Base-by-base conservation (phyloP, 2,797 vertebrate genomes). In the Jordanella pulchra region DNA sequence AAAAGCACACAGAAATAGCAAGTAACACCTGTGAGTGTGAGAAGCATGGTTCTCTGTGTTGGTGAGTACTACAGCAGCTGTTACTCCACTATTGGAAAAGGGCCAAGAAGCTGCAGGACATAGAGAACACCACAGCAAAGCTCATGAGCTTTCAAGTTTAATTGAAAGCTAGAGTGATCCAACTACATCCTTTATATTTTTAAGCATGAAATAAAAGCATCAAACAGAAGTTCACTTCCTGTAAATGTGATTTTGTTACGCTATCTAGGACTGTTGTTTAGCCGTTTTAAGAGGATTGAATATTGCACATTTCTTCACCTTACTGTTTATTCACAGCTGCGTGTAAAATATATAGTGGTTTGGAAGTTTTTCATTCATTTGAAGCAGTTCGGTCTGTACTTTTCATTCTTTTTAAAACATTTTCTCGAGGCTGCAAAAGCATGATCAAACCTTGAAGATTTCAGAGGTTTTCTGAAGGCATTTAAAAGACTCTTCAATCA, bases 51-150 rank as follows among this genome's bases (percentile, higher is more conserved):
- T 71, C 35, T 67, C 54, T 18, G 54, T 69, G 61, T 67, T 77
- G n/a, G 55, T 67, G 79, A 83, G 72, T 73, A 82, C 68, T 71
- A 72, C 77, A 82, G 71, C 91, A 93, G 91, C 87, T 93, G 91
- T 90, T 84, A 28, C 65, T 82, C 67, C 63, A 55, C 80, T 82
- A 76, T 21, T 64, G 77, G 75, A 72, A 69, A 72, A 39, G 1
- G 50, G 69, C 74, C 80, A 79, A 69, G 63, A 75, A 35, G 83
- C 77, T 73, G 76, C 71, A 71, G 77, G 58, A 72, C 44, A 6
- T 35, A 63, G 12, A 44, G 39, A 64, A 14, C 53, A 12, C 58
- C 51, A 17, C 65, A 14, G 58, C 51, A 17, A 61, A 14, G 58
- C 67, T 73, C 78, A 80, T 76, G 64, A 81, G 65, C 71, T 77